phyloP scores from a whole-genome alignment of 2,113 vertebrate species.

The Lophochroa leadbeateri region DNA sequence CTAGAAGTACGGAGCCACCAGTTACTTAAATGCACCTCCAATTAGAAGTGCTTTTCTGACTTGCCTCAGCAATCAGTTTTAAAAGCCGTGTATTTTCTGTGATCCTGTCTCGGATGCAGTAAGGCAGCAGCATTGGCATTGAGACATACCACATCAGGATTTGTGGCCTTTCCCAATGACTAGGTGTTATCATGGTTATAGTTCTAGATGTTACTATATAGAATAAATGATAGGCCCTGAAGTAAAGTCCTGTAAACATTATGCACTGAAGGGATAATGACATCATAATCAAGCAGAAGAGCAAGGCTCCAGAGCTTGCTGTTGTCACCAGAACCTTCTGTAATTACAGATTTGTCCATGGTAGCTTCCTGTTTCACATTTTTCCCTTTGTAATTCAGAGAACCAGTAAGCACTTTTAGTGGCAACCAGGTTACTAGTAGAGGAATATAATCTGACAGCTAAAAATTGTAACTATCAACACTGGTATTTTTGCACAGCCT shows the following conservation, averaged over 20 bases:
- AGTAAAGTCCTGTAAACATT: slow-evolving; percentile 60
- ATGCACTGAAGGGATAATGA: slow-evolving; percentile 28
- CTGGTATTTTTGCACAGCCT: slow-evolving; percentile 11
- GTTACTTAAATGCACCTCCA: background rate
- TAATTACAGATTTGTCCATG: slow-evolving; percentile 43
- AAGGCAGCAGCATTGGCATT: slow-evolving; percentile 40
- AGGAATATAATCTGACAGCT: slow-evolving; percentile 19
- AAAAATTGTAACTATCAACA: background rate
- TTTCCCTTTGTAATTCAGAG: slow-evolving; percentile 1
- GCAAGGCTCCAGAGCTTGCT: slow-evolving; percentile 52
- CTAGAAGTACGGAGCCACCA: background rate
- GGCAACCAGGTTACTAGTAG: background rate
- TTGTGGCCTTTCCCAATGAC: slow-evolving; percentile 68
- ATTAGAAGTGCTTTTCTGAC: background rate
- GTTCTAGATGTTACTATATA: slow-evolving; percentile 76
- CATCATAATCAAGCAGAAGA: slow-evolving; percentile 57
- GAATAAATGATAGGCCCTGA: slow-evolving; percentile 72
- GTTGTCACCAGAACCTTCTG: slow-evolving; percentile 35
- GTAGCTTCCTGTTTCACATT: slow-evolving; percentile 52
- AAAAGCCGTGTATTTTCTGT: slow-evolving; percentile 23
- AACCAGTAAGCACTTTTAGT: slow-evolving; percentile 24
- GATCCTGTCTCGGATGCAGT: slow-evolving; percentile 30
- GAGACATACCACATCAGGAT: background rate
- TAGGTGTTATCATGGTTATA: slow-evolving; percentile 54
- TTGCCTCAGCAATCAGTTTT: background rate